Base-by-base conservation (phyloP, 1,140 invertebrate genomes). In the Mya arenaria region DNA sequence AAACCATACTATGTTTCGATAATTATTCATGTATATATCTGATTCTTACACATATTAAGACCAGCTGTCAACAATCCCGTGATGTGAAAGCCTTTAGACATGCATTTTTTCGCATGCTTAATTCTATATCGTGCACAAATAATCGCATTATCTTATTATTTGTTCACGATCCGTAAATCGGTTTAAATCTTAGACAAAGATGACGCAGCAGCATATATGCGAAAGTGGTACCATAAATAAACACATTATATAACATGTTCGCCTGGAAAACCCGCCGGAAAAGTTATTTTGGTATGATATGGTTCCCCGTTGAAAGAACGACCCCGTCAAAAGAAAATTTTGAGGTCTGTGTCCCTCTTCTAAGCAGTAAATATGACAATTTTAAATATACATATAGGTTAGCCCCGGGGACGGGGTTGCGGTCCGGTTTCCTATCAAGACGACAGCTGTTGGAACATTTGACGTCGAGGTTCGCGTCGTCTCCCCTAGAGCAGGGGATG, bases 361-460 rank as follows among this genome's bases (percentile, higher is more conserved):
- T 13, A n/a, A 30, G 25, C 28, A 60, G 8, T 60, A 10, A 15
- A 8, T 13, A 25, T 23, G 8, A 8, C 10, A 10, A 10, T 44
- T 44, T 10, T 23, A 4, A 36, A 13, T 2, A 58, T 58, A 13
- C 4, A n/a, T 63, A 4, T 5, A 79, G 75, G 65, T 79, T 13
- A 13, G 19, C 4, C 3, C 75, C 0, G 65, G 56, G 19, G 48
- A 30, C 25, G 63, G n/a, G 4, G 25, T 52, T 4, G 41, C 75
- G 4, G 41, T 79, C 0, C 36, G 60, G 19, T 79, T 79, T 37
- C 75, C 75, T 34, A 79, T 79, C 13, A 4, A 55, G 4, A n/a
- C 75, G 0, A 52, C 25, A 0, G 65, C 66, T 13, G 23, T 79
- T 10, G 75, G 75, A 55, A 37, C 30, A 6, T 32, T 79, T 19